A percentile compares a stretch with the other conserved stretches of the same genome.
phyloP scores from a whole-genome alignment of 2,888 invertebrate species.

The Lagria hirta region DNA sequence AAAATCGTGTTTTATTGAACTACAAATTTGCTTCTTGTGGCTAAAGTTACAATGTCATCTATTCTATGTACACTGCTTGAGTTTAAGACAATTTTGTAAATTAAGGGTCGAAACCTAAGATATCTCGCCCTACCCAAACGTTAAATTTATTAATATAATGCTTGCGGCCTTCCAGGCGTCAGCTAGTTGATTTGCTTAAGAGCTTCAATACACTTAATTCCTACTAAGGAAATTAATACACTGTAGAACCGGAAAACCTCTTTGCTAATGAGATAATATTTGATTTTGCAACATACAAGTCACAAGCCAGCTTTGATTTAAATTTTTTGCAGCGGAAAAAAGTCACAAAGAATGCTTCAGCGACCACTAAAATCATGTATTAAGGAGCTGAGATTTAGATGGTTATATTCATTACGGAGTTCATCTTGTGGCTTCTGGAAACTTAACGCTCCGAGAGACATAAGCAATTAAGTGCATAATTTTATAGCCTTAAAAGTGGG shows the following conservation, averaged over 20 bases:
- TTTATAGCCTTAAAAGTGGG: slow-evolving; percentile 50
- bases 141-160: slow-evolving; percentile 45
- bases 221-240: slow-evolving; percentile 53
- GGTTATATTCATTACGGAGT: slow-evolving; percentile 47
- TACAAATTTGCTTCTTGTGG: too few species aligned
- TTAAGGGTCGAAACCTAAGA: slow-evolving; percentile 21
- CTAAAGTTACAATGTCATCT: too few species aligned
- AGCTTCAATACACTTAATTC: slow-evolving; percentile 52
- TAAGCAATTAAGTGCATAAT: slow-evolving; percentile 55
- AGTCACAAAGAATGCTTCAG: slow-evolving; percentile 6
- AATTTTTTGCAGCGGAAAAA: slow-evolving; percentile 12
- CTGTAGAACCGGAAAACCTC: slow-evolving; percentile 44
- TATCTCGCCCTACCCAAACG: slow-evolving; percentile 42
- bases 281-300: slow-evolving; percentile 30
- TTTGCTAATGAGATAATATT: slow-evolving; percentile 48
- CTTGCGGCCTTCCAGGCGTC: slow-evolving; percentile 44
- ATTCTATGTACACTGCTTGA: too few species aligned
- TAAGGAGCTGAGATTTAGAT: slow-evolving; percentile 32
- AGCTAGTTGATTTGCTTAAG: slow-evolving; percentile 52
- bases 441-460: slow-evolving; percentile 52
- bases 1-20: too few species aligned
- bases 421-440: slow-evolving; percentile 47
- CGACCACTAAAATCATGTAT: slow-evolving; percentile 7
- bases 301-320: slow-evolving; percentile 17
- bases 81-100: slow-evolving; percentile 19